Evolutionary conservation across 2,888 invertebrate species (phyloP).

Genomic region (Eurois occulta): DNA sequence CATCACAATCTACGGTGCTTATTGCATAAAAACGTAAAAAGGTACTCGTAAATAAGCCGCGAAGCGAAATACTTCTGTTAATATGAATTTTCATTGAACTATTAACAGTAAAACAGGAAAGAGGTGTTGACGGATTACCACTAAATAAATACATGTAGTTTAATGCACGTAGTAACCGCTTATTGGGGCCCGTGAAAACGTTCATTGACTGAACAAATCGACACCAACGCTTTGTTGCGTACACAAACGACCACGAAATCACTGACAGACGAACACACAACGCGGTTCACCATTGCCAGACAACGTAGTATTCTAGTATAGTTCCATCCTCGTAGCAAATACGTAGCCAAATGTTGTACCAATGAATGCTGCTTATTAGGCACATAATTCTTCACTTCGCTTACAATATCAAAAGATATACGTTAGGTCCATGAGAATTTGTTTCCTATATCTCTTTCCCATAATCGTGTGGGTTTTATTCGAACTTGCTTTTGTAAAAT

Average conservation of each 20-base stretch:
- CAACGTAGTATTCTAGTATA: conserved; percentile 31
- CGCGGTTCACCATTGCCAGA: conserved; percentile 47
- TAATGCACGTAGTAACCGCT: conserved; percentile 28
- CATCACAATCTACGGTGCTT: conserved; percentile 44
- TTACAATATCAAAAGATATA: not conserved
- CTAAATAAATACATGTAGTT: conserved; percentile 17
- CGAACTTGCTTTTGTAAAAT: conserved; percentile 1
- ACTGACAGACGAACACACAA: conserved; percentile 46
- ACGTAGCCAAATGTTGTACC: conserved; percentile 18
- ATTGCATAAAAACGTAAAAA: conserved; percentile 39
- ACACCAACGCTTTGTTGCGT: conserved; percentile 54
- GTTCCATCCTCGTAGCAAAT: conserved; percentile 19
- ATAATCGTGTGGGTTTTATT: conserved; percentile 3
- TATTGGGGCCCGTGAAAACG: conserved; percentile 30
- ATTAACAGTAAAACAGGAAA: conserved; percentile 9
- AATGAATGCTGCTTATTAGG: conserved; percentile 1
- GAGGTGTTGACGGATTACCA: not conserved
- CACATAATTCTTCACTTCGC: conserved; percentile 7
- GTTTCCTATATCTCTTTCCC: conserved; percentile 23
- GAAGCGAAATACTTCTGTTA: conserved; percentile 21
- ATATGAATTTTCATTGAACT: conserved; percentile 6
- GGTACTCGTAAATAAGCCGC: conserved; percentile 17
- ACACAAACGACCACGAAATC: conserved; percentile 51
- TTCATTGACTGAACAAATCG: conserved; percentile 55
- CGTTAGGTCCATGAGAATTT: conserved; percentile 15